A percentile compares a stretch with the other conserved stretches of the same genome.
These are phyloP conservation scores for Mustela lutreola DNA, from an alignment of 2,113 vertebrate species.

Conservation along the genomic window DNA sequence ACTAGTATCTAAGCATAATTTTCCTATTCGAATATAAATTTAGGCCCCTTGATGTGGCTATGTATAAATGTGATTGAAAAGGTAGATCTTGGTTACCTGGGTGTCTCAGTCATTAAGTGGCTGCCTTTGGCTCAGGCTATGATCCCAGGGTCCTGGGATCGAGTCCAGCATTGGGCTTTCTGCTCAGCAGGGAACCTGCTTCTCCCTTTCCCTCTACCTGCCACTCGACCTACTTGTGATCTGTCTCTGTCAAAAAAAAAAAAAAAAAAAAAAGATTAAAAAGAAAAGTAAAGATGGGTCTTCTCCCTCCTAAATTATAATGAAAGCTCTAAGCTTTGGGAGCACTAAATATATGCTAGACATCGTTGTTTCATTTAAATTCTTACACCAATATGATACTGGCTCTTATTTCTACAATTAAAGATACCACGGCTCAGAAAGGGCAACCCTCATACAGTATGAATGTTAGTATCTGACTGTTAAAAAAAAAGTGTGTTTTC, in stretches of 20 bases:
- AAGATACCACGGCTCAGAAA: not conserved
- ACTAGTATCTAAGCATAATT: not conserved
- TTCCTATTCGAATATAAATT: conserved; percentile 1
- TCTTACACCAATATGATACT: not conserved
- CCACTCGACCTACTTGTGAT: no score
- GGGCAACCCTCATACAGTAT: not conserved
- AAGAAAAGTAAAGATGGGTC: not conserved
- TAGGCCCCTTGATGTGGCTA: not conserved
- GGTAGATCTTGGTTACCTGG: not conserved
- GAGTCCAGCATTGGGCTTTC: no score
- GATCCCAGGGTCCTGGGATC: no score
- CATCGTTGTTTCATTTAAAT: conserved; percentile 31
- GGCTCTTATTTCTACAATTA: not conserved
- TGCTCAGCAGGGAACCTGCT: no score
- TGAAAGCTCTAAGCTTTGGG: not conserved
- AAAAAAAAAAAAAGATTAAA: no score
- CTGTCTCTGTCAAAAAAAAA: no score
- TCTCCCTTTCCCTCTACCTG: no score
- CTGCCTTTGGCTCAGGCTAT: no score
- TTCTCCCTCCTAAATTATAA: not conserved
- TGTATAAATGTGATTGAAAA: not conserved
- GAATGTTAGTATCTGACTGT: not conserved
- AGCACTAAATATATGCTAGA: not conserved
- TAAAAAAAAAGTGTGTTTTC: not conserved
- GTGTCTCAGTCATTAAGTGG: no score